These are phyloP conservation scores for Parasteatoda tepidariorum DNA, from an alignment of 1,140 invertebrate genomes.

Conservation along the genomic window DNA sequence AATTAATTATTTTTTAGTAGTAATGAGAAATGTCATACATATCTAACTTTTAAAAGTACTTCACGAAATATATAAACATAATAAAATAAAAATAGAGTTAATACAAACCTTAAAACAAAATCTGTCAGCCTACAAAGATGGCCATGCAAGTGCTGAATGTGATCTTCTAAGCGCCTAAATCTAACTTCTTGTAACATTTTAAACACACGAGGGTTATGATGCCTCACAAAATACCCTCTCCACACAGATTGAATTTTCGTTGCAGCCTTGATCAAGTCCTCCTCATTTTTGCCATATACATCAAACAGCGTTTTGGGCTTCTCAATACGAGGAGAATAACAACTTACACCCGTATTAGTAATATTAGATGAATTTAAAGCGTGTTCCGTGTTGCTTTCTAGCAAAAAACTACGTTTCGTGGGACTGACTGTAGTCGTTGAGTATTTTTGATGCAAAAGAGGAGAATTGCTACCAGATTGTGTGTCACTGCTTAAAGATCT, in stretches of 20 bases:
- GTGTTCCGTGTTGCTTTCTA: neutral
- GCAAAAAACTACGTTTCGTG: conserved; percentile 31
- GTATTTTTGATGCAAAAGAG: conserved; percentile 25
- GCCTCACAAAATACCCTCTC: conserved; percentile 85
- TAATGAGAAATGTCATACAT: no score
- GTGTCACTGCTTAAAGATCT: conserved; percentile 31
- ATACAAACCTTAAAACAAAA: conserved; percentile 52
- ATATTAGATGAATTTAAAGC: neutral
- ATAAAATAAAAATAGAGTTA: neutral
- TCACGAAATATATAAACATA: no score
- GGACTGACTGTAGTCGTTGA: conserved; percentile 18
- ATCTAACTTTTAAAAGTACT: no score
- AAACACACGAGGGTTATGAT: conserved; percentile 79
- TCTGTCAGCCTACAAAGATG: conserved; percentile 51
- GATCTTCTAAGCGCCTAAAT: conserved; percentile 82
- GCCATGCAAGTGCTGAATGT: conserved; percentile 76
- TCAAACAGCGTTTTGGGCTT: conserved; percentile 44
- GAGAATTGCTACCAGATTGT: conserved; percentile 36
- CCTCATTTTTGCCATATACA: conserved; percentile 60
- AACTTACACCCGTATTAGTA: conserved; percentile 11
- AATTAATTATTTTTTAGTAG: no score
- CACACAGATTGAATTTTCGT: conserved; percentile 87
- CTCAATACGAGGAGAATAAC: neutral
- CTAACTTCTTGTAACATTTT: conserved; percentile 82
- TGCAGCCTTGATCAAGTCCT: conserved; percentile 72